Base-by-base conservation (phyloP, 2,888 invertebrate genomes). In the Caradrina clavipalpis region DNA sequence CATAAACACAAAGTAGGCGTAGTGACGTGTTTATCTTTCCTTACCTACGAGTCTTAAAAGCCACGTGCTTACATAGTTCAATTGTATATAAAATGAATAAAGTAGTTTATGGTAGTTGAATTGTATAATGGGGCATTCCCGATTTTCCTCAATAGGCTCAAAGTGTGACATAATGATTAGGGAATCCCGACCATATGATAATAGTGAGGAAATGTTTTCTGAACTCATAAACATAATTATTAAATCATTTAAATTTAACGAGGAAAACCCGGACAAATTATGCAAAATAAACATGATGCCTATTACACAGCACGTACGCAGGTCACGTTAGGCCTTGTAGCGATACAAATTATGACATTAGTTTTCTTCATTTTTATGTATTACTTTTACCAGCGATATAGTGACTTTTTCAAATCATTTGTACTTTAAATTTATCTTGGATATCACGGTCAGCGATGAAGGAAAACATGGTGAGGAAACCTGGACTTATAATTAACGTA, bases 181-280 rank as follows among this genome's bases (percentile, higher is more conserved):
- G 51, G 58, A 67, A 42, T 79, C 53, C 56, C 74, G 35, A 55
- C 42, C 39, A 35, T n/a, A n/a, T n/a, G n/a, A n/a, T n/a, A n/a
- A n/a, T 21, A 22, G 35, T 15, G 13, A n/a, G 22, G n/a, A 35
- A 35, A 22, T 45, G 39, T 60, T 39, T 53, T 19, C 26, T 57
- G 17, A 15, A 39, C 21, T 53, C 21, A 78, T 56, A 57, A 49
- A 53, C 26, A 31, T 39, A 45, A 45, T 45, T 45, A 45, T 45
- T 45, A 45, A 45, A 45, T 45, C 17, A 17, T 45, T 45, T 45
- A 1, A 45, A 45, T 19, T 50, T 63, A 7, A 50, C 0, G 49
- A 78, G 79, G 76, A 76, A 76, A 78, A 79, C 19, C 47, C 47
- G n/a, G 47, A 51, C 58, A 50, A 50, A 53, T 45, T 42, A 53